phyloP scores from a whole-genome alignment of 2,888 invertebrate genomes.

The Cantharis rufa region DNA sequence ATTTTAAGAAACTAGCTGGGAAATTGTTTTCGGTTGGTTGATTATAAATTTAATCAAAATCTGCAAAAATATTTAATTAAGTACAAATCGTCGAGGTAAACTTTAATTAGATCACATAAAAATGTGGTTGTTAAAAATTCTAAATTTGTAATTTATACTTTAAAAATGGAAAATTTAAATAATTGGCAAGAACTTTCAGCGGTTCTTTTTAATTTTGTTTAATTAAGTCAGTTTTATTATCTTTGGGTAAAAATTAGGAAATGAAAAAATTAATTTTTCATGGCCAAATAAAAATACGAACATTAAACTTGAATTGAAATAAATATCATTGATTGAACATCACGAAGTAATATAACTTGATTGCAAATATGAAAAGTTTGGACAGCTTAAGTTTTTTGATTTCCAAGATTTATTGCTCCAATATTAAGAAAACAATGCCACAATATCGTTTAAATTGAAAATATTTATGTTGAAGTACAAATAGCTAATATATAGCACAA shows the following conservation, averaged over 20 bases:
- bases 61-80: neutral
- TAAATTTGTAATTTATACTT: neutral
- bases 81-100: neutral
- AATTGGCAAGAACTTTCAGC: neutral
- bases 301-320: neutral
- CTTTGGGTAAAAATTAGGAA: too few relatives aligned
- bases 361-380: neutral
- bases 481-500: too few relatives aligned
- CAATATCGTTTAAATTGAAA: too few relatives aligned
- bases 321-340: neutral
- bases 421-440: neutral
- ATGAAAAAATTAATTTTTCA: neutral
- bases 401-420: neutral
- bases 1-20: neutral
- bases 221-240: neutral
- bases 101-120: neutral
- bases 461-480: too few relatives aligned
- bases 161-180: neutral
- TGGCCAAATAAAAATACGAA: neutral
- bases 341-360: neutral
- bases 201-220: neutral
- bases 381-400: neutral
- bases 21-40: neutral
- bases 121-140: neutral
- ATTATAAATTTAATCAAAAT: neutral